Evolutionary conservation across 2,888 invertebrate species (phyloP), one percentile per base, ranked within the genome.

Genomic region (Lycocerus yunnanus): DNA sequence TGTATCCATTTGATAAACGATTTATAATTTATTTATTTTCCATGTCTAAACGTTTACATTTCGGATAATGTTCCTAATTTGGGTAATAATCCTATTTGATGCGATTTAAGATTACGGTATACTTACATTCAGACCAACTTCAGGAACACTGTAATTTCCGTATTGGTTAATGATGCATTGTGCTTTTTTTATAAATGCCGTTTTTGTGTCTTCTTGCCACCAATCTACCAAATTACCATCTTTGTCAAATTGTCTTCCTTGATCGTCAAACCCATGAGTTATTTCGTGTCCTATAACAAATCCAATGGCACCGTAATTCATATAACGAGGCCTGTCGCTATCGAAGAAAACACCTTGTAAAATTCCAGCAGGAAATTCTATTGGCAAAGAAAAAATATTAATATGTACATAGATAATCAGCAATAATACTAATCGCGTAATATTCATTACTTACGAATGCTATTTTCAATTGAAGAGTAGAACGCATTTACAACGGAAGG

Each of bases 131-230:
- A 96, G 86, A 67, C 90, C 91, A 2, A 95, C 92, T 86, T 93
- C 93, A 27, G 91, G 90, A 4, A 95, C 95, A 0, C 94, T 94
- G 85, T 94, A 98, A 87, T 97, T 97, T 73, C 95, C 95, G 84
- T 98, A 98, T 85, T 98, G 98, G 79, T 97, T 91, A 80, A 97
- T 96, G 82, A 98, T 96, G 85, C 98, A 98, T 83, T 93, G 92
- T 0, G 97, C 95, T 84, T 93, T 94, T 78, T 94, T 91, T 70
- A 96, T 88, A 85, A 96, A 98, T 15, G 93, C 92, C 79, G 92
- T 90, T 82, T 96, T 95, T 0, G 97, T 97, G 78, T 90, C 89
- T 68, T 93, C 90, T 78, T 93, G 93, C 97, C 97, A 98, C 98
- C 98, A 98, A 83, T 97, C 95, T 0, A 94, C 92, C 78, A 97